Evolutionary conservation across 2,888 invertebrate genomes (phyloP).

Genomic region (Troides oblongomaculatus): DNA sequence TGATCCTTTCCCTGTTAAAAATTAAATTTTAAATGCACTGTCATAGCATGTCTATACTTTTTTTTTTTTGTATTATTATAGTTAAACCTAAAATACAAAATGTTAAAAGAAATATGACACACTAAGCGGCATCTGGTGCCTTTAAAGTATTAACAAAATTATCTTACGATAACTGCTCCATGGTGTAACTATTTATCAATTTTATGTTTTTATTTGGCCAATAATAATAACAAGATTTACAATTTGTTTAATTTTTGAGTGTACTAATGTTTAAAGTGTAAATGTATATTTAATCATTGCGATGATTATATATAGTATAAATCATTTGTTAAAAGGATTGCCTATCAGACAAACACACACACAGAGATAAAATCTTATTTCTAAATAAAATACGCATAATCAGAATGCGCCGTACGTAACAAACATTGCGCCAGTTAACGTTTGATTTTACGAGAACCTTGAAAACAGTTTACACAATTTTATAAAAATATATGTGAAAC

Average conservation of each 20-base stretch:
- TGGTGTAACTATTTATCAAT: slow-evolving; percentile 35
- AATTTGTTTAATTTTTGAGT: background rate
- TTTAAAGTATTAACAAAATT: slow-evolving; percentile 50
- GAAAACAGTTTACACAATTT: background rate
- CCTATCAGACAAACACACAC: slow-evolving; percentile 28
- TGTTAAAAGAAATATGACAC: slow-evolving; percentile 75
- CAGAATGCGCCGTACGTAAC: slow-evolving; percentile 48
- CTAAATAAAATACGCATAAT: slow-evolving; percentile 42
- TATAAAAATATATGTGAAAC: background rate
- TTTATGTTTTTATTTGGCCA: background rate
- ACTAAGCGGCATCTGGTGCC: slow-evolving; percentile 62
- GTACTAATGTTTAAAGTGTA: background rate
- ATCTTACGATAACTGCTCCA: slow-evolving; percentile 51
- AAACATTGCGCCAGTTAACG: slow-evolving; percentile 32
- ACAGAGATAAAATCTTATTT: slow-evolving; percentile 52
- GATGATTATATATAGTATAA: background rate
- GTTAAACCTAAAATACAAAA: slow-evolving; percentile 58
- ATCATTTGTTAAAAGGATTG: background rate
- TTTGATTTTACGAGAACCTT: background rate
- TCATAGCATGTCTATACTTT: slow-evolving; percentile 63
- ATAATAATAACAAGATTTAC: background rate
- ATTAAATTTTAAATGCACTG: slow-evolving; percentile 69
- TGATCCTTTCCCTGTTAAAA: slow-evolving; percentile 50
- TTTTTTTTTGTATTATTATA: slow-evolving; percentile 48
- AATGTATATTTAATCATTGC: background rate